These are phyloP conservation scores for Halocynthia roretzi DNA, from an alignment of 23 tunicate species.

Conservation along the genomic window DNA sequence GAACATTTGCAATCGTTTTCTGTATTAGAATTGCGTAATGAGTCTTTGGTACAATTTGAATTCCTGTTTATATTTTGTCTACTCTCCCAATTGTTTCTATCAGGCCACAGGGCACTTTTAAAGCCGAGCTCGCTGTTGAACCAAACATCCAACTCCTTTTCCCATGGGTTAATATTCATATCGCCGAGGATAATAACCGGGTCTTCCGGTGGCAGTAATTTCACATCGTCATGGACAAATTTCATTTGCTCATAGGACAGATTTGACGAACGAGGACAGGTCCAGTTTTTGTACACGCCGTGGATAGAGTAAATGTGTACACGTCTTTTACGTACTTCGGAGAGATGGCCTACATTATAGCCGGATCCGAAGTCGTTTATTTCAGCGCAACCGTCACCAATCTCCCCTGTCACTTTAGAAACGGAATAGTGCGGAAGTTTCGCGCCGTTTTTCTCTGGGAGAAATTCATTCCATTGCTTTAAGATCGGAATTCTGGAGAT, in stretches of 20 bases:
- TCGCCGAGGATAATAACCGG: slow-evolving; percentile 82
- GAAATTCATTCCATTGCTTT: slow-evolving; percentile 12
- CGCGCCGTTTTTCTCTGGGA: slow-evolving; percentile 18
- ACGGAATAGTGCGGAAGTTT: slow-evolving; percentile 25
- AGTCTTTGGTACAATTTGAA: too few species aligned
- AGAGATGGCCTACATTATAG: too few species aligned
- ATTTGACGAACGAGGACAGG: slow-evolving; percentile 19
- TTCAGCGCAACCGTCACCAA: background rate
- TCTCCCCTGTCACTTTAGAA: background rate
- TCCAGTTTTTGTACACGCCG: slow-evolving; percentile 85
- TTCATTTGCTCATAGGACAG: slow-evolving; percentile 44
- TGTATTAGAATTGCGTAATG: too few species aligned
- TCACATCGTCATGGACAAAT: slow-evolving; percentile 30
- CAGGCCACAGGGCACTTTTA: slow-evolving; percentile 43
- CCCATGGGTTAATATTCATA: slow-evolving; percentile 64
- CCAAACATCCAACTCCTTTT: slow-evolving; percentile 55
- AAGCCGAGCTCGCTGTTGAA: slow-evolving; percentile 29
- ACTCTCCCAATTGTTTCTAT: slow-evolving; percentile 5
- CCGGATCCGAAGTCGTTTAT: background rate
- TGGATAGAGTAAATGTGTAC: slow-evolving; percentile 53
- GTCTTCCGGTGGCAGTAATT: background rate
- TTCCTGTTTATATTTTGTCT: too few species aligned
- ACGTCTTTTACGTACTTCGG: background rate
- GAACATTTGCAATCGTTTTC: slow-evolving; percentile 6
- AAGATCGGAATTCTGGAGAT: slow-evolving; percentile 35